phyloP scores from a whole-genome alignment of 2,797 vertebrate species.

The Epinephelus awoara region DNA sequence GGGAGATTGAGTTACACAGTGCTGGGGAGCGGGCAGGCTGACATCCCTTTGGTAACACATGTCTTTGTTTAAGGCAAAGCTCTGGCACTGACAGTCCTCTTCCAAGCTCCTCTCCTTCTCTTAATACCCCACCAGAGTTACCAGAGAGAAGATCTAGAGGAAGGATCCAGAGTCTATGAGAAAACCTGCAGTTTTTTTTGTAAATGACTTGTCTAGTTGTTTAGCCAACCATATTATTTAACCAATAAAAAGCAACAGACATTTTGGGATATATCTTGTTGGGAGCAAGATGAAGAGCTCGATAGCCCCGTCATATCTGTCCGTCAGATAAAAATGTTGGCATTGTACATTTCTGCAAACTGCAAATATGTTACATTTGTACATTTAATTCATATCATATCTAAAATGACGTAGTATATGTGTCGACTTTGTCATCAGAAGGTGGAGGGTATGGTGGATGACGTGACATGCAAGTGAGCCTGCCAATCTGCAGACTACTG shows the following conservation, averaged over 20 bases:
- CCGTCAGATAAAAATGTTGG: not conserved
- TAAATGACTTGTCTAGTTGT: not conserved
- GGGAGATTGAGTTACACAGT: conserved; percentile 82
- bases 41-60: conserved; percentile 83
- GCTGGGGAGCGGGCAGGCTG: conserved; percentile 71
- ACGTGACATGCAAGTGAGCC: too few species aligned
- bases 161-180: conserved; percentile 11
- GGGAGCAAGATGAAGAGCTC: not conserved
- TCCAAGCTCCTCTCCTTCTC: conserved; percentile 58
- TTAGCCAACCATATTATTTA: conserved; percentile 1
- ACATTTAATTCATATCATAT: too few species aligned
- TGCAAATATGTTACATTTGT: too few species aligned
- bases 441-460: too few species aligned
- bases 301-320: not conserved
- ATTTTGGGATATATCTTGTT: not conserved
- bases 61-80: conserved; percentile 85
- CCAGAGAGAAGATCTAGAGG: conserved; percentile 38
- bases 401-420: too few species aligned
- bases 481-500: too few species aligned
- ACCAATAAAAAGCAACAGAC: not conserved
- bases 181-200: conserved; percentile 39
- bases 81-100: conserved; percentile 69
- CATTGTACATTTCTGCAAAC: too few species aligned
- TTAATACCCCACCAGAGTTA: conserved; percentile 59
- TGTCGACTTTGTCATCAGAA: too few species aligned